phyloP scores from a whole-genome alignment of 2,888 invertebrate species.

The Noctua janthina region DNA sequence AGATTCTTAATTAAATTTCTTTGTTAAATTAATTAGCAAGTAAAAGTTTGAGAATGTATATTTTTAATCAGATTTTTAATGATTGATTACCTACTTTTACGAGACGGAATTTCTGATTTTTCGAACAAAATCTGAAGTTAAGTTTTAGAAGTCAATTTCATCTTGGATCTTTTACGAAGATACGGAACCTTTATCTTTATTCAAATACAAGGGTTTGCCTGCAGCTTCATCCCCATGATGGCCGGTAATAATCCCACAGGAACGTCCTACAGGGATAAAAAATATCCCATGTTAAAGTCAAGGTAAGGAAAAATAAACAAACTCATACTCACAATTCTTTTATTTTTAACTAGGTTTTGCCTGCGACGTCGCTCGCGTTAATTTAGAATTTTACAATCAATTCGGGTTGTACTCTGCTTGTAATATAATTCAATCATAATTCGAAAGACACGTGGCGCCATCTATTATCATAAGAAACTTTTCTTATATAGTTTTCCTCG shows the following conservation, averaged over 20 bases:
- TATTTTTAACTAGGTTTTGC: background rate
- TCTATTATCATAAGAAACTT: too few relatives aligned
- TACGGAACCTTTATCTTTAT: background rate
- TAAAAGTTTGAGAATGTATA: constrained; percentile 46
- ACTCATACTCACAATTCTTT: too few relatives aligned
- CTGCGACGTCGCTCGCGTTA: too few relatives aligned
- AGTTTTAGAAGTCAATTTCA: constrained; percentile 11
- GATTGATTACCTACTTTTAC: constrained; percentile 42
- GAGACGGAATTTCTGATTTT: constrained; percentile 15
- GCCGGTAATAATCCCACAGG: background rate
- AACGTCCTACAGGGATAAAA: background rate
- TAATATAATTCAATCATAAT: too few relatives aligned
- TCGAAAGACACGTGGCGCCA: too few relatives aligned
- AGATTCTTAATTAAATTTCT: constrained; percentile 61
- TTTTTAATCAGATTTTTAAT: constrained; percentile 45
- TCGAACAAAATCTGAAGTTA: background rate
- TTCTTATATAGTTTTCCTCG: too few relatives aligned
- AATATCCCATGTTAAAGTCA: background rate
- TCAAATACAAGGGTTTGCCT: background rate
- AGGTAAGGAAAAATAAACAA: too few relatives aligned
- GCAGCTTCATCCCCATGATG: background rate
- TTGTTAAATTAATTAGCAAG: constrained; percentile 54
- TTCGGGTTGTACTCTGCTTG: too few relatives aligned
- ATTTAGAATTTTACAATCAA: too few relatives aligned
- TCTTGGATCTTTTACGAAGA: background rate